These are phyloP conservation scores for Picathartes gymnocephalus DNA, from an alignment of 2,113 vertebrate genomes.

Conservation along the genomic window DNA sequence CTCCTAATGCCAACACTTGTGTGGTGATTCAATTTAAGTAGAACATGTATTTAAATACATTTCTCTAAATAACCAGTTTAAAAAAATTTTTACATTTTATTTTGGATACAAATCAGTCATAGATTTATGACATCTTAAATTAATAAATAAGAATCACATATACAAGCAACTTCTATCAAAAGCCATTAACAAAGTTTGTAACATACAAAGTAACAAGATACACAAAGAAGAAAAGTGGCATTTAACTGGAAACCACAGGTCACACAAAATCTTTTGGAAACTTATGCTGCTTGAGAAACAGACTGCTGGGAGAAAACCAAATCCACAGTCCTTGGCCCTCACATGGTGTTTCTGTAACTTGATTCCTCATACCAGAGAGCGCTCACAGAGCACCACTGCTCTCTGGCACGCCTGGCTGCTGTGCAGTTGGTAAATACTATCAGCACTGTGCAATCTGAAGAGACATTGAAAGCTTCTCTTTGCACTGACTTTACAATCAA, in stretches of 20 bases:
- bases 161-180: not conserved
- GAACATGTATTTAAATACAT: not conserved
- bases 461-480: not conserved
- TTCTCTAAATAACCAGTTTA: not conserved
- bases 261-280: not conserved
- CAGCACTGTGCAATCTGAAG: not conserved
- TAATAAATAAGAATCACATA: not conserved
- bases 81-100: not conserved
- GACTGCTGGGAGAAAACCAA: not conserved
- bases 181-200: not conserved
- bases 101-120: not conserved
- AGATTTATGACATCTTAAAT: not conserved
- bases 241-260: not conserved
- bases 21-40: not conserved
- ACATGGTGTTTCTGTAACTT: accelerated
- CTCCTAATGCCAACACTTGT: not conserved
- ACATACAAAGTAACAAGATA: not conserved
- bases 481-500: not conserved
- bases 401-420: not conserved
- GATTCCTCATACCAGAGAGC: not conserved
- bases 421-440: not conserved
- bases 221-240: not conserved
- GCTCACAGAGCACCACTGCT: not conserved
- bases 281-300: not conserved
- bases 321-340: not conserved